Percentiles rank a stretch among this genome's conserved stretches.
phyloP scores from a whole-genome alignment of 2,888 invertebrate genomes.

The Drosophila hawaiiensis region DNA sequence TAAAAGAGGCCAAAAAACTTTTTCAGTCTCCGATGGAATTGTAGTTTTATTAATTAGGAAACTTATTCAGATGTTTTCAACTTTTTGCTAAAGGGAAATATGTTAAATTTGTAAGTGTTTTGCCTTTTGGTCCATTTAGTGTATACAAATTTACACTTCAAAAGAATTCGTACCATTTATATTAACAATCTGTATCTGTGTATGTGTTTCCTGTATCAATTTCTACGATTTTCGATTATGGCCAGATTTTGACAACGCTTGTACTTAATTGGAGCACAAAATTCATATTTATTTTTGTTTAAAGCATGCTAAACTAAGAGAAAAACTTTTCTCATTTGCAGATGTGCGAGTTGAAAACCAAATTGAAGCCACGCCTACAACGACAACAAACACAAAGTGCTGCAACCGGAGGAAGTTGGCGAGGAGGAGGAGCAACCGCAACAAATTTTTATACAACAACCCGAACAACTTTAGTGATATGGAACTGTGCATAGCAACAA shows the following conservation, averaged over 20 bases:
- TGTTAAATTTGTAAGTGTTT: background rate
- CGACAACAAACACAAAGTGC: conserved; percentile 27
- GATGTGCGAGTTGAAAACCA: conserved; percentile 62
- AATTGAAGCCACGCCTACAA: conserved; percentile 68
- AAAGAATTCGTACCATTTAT: background rate
- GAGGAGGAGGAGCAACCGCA: background rate
- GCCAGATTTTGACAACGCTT: background rate
- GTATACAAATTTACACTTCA: background rate
- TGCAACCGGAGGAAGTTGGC: conserved; percentile 32
- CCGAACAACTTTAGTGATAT: conserved; percentile 65
- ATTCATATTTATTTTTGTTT: background rate
- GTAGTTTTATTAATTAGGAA: conserved; percentile 40
- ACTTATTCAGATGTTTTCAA: conserved; percentile 19
- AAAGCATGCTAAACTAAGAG: background rate
- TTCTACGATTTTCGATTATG: background rate
- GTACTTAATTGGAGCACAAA: background rate
- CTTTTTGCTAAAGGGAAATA: background rate
- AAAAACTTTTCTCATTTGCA: conserved; percentile 70
- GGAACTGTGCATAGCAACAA: conserved; percentile 78
- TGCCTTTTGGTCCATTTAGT: conserved; percentile 1
- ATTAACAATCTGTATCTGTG: background rate
- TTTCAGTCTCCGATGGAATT: conserved; percentile 11
- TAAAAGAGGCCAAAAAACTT: conserved; percentile 32
- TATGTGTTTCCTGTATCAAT: background rate
- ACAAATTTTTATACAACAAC: conserved; percentile 25